phyloP scores from a whole-genome alignment of 2,888 invertebrate species.

The Yponomeuta evonymella region DNA sequence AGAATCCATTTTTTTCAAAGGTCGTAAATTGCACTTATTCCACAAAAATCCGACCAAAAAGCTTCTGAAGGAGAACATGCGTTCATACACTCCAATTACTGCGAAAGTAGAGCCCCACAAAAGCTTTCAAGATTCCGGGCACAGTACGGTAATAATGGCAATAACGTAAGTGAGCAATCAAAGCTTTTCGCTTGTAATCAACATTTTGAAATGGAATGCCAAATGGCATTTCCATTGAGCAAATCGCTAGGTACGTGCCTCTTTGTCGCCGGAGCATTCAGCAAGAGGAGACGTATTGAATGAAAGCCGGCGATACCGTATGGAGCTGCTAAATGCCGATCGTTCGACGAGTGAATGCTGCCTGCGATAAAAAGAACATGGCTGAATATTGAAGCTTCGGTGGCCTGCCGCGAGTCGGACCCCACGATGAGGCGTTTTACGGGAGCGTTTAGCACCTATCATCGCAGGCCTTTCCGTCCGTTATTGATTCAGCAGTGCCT shows the following conservation, averaged over 20 bases:
- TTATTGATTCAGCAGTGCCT: too few species aligned
- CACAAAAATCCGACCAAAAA: not conserved
- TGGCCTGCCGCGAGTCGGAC: conserved; percentile 8
- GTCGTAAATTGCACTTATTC: not conserved
- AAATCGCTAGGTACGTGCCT: conserved; percentile 46
- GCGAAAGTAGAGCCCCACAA: not conserved
- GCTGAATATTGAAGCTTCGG: conserved; percentile 10
- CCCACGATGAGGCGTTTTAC: too few species aligned
- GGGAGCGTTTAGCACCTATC: too few species aligned
- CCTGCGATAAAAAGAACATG: conserved; percentile 42
- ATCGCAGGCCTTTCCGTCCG: too few species aligned
- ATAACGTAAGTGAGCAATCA: conserved; percentile 11
- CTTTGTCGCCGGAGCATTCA: conserved; percentile 43
- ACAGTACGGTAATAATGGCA: conserved; percentile 12
- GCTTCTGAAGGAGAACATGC: not conserved
- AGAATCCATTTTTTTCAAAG: not conserved
- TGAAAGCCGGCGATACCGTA: conserved; percentile 1
- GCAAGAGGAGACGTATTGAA: conserved; percentile 12
- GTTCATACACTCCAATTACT: not conserved
- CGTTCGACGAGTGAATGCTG: conserved; percentile 41
- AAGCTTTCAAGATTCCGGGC: conserved; percentile 3
- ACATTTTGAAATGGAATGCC: conserved; percentile 41
- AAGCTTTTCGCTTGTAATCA: conserved; percentile 27
- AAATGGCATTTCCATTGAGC: conserved; percentile 55
- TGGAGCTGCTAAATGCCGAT: conserved; percentile 39